These are phyloP conservation scores for Megaceryle torquata DNA, from an alignment of 2,113 vertebrate genomes.

Conservation along the genomic window DNA sequence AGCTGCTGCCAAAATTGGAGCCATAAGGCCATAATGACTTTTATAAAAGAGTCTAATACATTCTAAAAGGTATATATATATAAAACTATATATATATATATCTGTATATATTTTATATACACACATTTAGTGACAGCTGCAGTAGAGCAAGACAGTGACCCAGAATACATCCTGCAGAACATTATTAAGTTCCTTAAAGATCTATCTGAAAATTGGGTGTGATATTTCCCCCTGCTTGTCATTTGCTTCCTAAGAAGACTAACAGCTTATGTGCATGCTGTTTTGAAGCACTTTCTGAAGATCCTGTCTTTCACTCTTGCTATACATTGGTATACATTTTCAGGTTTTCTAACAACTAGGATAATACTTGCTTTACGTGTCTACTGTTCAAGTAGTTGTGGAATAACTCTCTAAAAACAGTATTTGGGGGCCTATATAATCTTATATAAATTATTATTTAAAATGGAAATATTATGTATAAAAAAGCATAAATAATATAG, in stretches of 20 bases:
- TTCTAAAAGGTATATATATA: not conserved
- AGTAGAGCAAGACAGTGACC: not conserved
- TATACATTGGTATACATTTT: not conserved
- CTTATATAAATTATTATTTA: conserved; percentile 38
- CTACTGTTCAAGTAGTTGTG: not conserved
- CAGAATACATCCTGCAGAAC: not conserved
- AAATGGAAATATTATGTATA: conserved; percentile 19
- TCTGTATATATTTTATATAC: not conserved
- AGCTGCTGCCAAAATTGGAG: not conserved
- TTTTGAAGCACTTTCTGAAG: not conserved
- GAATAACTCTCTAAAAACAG: conserved; percentile 60
- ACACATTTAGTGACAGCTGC: not conserved
- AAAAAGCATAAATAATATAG: not conserved
- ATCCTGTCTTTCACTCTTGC: not conserved
- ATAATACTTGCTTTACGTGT: conserved; percentile 34
- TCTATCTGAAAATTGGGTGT: not conserved
- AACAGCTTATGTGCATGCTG: not conserved
- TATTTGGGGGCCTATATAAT: not conserved
- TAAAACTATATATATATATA: not conserved
- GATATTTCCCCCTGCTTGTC: not conserved
- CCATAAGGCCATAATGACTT: accelerated
- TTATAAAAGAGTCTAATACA: not conserved
- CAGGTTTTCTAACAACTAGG: not conserved
- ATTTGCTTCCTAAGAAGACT: not conserved
- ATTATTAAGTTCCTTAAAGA: not conserved